Evolutionary conservation across 2,797 vertebrate genomes (phyloP).

Genomic region (Manis pentadactyla): DNA sequence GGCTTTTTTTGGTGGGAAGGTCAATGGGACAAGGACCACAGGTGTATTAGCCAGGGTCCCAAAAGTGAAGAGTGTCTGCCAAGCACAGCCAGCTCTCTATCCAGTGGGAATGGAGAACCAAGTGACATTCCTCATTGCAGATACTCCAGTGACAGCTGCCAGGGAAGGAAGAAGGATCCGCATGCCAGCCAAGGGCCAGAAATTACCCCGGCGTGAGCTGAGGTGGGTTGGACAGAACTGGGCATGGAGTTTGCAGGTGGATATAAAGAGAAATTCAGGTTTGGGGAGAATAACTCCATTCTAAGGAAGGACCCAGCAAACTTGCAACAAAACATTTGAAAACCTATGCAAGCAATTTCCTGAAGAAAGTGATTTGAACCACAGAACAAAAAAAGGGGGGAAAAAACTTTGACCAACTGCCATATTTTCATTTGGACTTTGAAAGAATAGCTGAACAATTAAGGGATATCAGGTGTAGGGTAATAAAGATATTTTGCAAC

Average conservation of each 20-base stretch:
- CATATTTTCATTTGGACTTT: constrained; percentile 62
- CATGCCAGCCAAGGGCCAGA: neutral
- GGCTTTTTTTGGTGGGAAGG: neutral
- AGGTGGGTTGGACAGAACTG: neutral
- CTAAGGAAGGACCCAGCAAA: neutral
- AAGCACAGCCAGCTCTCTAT: neutral
- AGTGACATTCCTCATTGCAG: neutral
- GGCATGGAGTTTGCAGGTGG: neutral
- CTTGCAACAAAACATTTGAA: neutral
- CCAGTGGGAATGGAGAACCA: neutral
- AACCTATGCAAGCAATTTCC: neutral
- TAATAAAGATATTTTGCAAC: constrained; percentile 78
- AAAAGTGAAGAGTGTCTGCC: neutral
- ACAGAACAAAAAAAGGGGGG: neutral
- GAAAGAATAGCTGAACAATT: constrained; percentile 74
- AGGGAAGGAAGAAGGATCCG: neutral
- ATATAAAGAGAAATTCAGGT: neutral
- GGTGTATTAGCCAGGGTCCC: accelerated
- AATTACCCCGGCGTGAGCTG: neutral
- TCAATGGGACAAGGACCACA: neutral
- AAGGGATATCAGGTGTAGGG: constrained; percentile 59
- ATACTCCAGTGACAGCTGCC: neutral
- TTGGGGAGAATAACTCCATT: neutral
- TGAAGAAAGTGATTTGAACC: constrained; percentile 42
- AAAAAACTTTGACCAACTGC: constrained; percentile 19